Conservation (phyloP, 37 sponge, comb jelly and placozoan species). For the Halichondria panicea region DNA sequence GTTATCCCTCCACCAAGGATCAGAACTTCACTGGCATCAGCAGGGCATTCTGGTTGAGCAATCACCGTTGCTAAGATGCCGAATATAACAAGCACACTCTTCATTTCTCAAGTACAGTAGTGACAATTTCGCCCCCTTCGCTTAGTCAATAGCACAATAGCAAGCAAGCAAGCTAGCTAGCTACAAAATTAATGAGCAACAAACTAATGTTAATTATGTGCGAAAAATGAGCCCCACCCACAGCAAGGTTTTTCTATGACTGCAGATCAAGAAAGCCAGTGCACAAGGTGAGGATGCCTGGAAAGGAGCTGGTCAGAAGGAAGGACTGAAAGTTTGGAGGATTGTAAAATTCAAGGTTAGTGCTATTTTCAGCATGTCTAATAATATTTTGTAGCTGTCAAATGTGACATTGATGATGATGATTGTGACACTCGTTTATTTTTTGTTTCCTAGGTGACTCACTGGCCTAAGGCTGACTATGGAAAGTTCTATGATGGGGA, state of each 20-base stretch:
- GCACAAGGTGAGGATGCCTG: conserved; percentile 67
- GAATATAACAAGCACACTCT: not conserved
- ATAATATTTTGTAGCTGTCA: too few species aligned
- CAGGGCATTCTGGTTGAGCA: too few species aligned
- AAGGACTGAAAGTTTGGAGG: conserved; percentile 67
- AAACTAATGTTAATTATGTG: not conserved
- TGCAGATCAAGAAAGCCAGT: conserved; percentile 62
- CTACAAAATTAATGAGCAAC: not conserved
- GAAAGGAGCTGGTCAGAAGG: conserved; percentile 59
- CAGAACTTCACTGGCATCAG: too few species aligned
- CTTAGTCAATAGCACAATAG: not conserved
- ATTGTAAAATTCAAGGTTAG: conserved; percentile 68
- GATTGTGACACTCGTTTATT: too few species aligned
- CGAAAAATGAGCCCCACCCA: not conserved
- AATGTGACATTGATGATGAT: too few species aligned
- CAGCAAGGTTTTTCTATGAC: not conserved
- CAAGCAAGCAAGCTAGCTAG: not conserved
- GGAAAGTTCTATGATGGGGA: conserved; percentile 96
- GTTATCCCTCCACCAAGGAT: too few species aligned
- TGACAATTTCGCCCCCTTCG: not conserved
- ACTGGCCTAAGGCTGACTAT: conserved; percentile 87
- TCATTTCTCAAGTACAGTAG: not conserved
- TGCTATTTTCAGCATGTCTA: too few species aligned
- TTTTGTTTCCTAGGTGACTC: conserved; percentile 45
- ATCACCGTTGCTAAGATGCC: too few species aligned